Base-by-base conservation (phyloP, 2,113 vertebrate species). In the Beaufortia kweichowensis region DNA sequence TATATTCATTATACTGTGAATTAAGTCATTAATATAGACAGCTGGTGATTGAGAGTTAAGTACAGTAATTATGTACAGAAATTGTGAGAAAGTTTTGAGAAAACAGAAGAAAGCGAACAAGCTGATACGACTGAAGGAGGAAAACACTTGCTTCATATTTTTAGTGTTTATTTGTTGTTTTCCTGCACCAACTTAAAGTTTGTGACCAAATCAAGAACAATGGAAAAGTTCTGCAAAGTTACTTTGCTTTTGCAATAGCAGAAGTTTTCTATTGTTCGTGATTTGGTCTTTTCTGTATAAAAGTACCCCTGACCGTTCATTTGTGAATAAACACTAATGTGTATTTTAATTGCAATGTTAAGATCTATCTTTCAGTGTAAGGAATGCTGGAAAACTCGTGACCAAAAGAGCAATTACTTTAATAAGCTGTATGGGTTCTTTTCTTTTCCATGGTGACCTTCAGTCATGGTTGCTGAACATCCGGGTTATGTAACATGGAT, bases 1-100 rank as follows among this genome's bases (percentile, higher is more conserved):
- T n/a, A n/a, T n/a, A n/a, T n/a, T n/a, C n/a, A n/a, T n/a, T n/a
- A n/a, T n/a, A n/a, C n/a, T n/a, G n/a, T n/a, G n/a, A n/a, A n/a
- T n/a, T n/a, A n/a, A n/a, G n/a, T n/a, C n/a, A n/a, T n/a, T n/a
- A n/a, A n/a, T n/a, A n/a, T n/a, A n/a, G n/a, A n/a, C n/a, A n/a
- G n/a, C n/a, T n/a, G n/a, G n/a, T n/a, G n/a, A n/a, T n/a, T n/a
- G n/a, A n/a, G n/a, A n/a, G n/a, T n/a, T n/a, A n/a, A n/a, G n/a
- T 17, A 21, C n/a, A 75, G 76, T 84, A 84, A 77, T 79, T 68
- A n/a, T n/a, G n/a, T n/a, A 10, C 35, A 35, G 57, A 67, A 67
- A 80, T 77, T 81, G 75, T 87, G 81, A 82, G 83, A 83, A 85
- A 66, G 65, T 68, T 28, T 53, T 31, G 19, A 14, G 19, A 68